phyloP scores from a whole-genome alignment of 30 jellyfish, hydroid and myxozoan species.

The Calvadosia cruxmelitensis region DNA sequence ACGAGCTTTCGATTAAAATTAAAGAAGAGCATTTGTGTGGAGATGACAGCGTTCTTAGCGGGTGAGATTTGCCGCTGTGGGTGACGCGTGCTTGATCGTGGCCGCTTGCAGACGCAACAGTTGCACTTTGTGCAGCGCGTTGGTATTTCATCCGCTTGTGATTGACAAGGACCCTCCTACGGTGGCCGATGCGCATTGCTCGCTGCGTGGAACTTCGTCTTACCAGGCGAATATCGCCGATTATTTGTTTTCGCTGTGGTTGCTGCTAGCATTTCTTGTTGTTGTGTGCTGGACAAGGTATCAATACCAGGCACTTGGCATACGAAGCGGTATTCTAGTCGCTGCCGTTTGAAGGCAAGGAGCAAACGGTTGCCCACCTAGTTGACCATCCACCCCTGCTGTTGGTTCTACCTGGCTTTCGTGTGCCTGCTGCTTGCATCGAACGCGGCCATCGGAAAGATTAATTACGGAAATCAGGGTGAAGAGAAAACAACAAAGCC shows the following conservation, averaged over 20 bases:
- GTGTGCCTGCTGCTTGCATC: not conserved
- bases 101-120: too few relatives aligned
- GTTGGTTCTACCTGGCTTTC: not conserved
- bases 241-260: not conserved
- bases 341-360: not conserved
- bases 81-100: not conserved
- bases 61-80: not conserved
- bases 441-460: conserved; percentile 1
- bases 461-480: not conserved
- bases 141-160: not conserved
- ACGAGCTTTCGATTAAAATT: too few relatives aligned
- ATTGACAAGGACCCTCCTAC: not conserved
- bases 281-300: not conserved
- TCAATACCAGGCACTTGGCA: not conserved
- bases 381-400: not conserved
- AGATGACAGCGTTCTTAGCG: too few relatives aligned
- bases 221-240: not conserved
- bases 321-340: not conserved
- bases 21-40: too few relatives aligned
- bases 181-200: not conserved
- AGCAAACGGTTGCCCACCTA: not conserved
- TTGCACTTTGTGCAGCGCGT: too few relatives aligned
- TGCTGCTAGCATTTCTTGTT: not conserved
- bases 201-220: not conserved
- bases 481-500: not conserved